A percentile compares a stretch with the other conserved stretches of the same genome.
Evolutionary conservation across 2,888 invertebrate genomes (phyloP).

Genomic region (Tipula helvola): DNA sequence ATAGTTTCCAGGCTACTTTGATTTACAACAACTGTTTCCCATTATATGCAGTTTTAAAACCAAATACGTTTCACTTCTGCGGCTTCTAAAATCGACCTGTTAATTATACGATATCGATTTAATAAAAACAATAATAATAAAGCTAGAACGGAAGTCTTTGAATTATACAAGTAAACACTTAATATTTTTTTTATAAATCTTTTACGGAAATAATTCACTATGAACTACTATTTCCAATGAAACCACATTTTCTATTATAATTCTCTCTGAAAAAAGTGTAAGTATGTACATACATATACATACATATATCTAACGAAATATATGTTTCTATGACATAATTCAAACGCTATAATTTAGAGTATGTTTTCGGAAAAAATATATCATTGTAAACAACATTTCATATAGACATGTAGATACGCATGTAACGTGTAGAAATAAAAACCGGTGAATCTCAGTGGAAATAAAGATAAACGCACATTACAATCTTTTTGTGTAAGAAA

Average conservation of each 20-base stretch:
- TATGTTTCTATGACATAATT: neutral
- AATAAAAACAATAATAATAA: no score
- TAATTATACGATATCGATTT: no score
- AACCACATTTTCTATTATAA: neutral
- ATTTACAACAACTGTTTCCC: no score
- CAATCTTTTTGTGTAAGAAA: neutral
- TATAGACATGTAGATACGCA: neutral
- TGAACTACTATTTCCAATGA: neutral
- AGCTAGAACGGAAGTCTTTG: no score
- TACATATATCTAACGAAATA: neutral
- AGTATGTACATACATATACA: neutral
- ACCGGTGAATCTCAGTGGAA: neutral
- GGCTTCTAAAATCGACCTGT: no score
- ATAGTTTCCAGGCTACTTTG: no score
- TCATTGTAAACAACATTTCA: neutral
- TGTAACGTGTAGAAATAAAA: neutral
- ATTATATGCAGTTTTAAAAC: no score
- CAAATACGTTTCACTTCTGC: no score
- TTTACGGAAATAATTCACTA: neutral
- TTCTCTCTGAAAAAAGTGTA: neutral
- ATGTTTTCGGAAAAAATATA: neutral
- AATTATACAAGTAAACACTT: no score
- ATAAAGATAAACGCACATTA: neutral
- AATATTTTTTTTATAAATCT: neutral
- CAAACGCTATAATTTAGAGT: neutral